Conservation (phyloP, 2,797 vertebrate species). For the Sebastiscus albofasciatus region DNA sequence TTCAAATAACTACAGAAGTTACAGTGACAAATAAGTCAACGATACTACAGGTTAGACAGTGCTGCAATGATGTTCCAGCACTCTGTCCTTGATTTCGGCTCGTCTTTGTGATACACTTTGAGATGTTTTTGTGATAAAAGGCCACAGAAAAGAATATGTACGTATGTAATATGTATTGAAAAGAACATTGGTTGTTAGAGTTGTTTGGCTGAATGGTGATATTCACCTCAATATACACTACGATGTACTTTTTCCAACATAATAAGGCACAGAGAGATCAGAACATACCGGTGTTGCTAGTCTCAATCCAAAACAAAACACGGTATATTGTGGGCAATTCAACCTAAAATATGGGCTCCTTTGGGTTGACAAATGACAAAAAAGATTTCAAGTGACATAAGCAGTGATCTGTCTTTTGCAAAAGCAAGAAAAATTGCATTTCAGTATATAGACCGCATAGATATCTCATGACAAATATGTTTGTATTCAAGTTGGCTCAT, state of each 20-base stretch:
- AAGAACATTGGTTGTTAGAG: not conserved
- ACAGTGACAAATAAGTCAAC: too few relatives aligned
- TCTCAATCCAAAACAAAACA: not conserved
- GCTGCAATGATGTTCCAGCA: not conserved
- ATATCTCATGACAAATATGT: not conserved
- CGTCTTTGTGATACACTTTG: not conserved
- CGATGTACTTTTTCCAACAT: not conserved
- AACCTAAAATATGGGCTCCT: not conserved
- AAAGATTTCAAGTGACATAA: not conserved
- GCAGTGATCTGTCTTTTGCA: not conserved
- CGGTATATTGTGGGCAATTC: not conserved
- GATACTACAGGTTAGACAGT: too few relatives aligned
- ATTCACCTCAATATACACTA: not conserved
- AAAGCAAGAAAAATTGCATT: not conserved
- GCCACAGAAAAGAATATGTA: not conserved
- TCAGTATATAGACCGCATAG: not conserved
- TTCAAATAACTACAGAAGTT: too few relatives aligned
- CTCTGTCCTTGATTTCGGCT: not conserved
- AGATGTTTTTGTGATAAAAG: not conserved
- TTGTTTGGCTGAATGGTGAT: not conserved
- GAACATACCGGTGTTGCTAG: not conserved
- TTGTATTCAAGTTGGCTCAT: not conserved
- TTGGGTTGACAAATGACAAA: not conserved
- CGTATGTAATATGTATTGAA: not conserved
- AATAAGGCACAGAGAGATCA: not conserved